Base-by-base conservation (phyloP, 2,797 vertebrate genomes). In the Poeciliopsis paucimaculata region DNA sequence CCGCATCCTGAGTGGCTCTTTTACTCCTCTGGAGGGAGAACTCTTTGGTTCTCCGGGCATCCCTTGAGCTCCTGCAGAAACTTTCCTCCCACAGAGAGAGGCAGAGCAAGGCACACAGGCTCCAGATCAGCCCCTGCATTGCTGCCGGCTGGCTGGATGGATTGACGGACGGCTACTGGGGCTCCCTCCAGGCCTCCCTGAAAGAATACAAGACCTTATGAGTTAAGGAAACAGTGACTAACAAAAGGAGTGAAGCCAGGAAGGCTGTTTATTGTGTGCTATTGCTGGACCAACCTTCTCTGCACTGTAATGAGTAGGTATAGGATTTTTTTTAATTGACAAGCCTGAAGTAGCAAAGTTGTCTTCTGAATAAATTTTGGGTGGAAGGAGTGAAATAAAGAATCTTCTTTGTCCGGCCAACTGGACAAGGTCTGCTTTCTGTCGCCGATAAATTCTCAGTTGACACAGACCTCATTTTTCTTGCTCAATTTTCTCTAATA, bases 81-180 rank as follows among this genome's bases (percentile, higher is more conserved):
- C 90, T 87, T 72, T 92, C 82, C 77, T 81, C 87, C 64, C 96
- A 94, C 62, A 95, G 26, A 76, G 96, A 93, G 83, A 98, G 92
- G 85, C 95, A 95, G 83, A 98, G 84, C 47, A 98, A 81, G 62
- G 96, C 90, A 39, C 95, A 96, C 88, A 96, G 82, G 86, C 94
- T 95, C 97, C 97, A 97, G 79, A 91, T 90, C 87, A 94, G 43
- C 81, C 94, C 89, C 93, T 94, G 96, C 98, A 99, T 99, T 73
- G 84, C 91, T 93, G 90, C 87, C 88, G 79, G 84, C 77, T 83
- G 78, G 46, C 79, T 80, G 46, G 77, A 83, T 87, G 86, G 82
- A 82, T 84, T 41, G 89, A 91, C 82, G 83, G 86, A 89, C 84
- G 71, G 81, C 86, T 88, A 73, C 79, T 87, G 82, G 79, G 81